These are phyloP conservation scores for Knipowitschia caucasica DNA, from an alignment of 2,797 vertebrate genomes.

Conservation along the genomic window DNA sequence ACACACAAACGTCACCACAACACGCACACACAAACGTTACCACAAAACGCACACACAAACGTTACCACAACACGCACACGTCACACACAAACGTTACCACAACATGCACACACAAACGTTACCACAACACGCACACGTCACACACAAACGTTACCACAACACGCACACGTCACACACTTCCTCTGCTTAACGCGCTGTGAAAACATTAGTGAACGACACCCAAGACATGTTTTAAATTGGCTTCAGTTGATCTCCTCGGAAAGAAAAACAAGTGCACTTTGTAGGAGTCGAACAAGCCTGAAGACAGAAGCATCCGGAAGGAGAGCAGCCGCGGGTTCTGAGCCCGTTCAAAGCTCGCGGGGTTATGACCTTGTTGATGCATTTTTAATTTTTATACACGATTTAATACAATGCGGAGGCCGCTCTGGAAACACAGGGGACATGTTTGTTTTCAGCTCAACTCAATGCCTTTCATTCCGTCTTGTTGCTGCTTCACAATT, in stretches of 20 bases:
- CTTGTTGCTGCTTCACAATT: too few species aligned
- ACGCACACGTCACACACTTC: slow-evolving; percentile 53
- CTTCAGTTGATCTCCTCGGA: slow-evolving; percentile 36
- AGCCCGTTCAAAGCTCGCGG: background rate
- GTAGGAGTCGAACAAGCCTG: slow-evolving; percentile 34
- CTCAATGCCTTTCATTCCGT: too few species aligned
- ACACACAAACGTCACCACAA: too few species aligned
- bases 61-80: too few species aligned
- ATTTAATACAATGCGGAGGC: too few species aligned
- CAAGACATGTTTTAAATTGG: slow-evolving; percentile 45
- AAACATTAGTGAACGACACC: slow-evolving; percentile 51
- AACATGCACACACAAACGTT: slow-evolving; percentile 56
- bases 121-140: too few species aligned
- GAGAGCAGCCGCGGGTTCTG: slow-evolving; percentile 1
- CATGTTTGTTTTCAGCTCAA: too few species aligned
- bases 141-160: slow-evolving; percentile 56
- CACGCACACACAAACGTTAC: too few species aligned
- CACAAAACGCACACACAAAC: slow-evolving; percentile 54
- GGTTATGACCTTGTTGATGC: background rate
- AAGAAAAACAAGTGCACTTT: slow-evolving; percentile 16
- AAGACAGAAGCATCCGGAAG: slow-evolving; percentile 18
- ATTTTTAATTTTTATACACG: too few species aligned
- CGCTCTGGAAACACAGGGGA: too few species aligned
- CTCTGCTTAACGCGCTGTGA: slow-evolving; percentile 52
- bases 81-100: slow-evolving; percentile 55